Evolutionary conservation across 2,797 vertebrate species (phyloP).

Genomic region (Tapera naevia): DNA sequence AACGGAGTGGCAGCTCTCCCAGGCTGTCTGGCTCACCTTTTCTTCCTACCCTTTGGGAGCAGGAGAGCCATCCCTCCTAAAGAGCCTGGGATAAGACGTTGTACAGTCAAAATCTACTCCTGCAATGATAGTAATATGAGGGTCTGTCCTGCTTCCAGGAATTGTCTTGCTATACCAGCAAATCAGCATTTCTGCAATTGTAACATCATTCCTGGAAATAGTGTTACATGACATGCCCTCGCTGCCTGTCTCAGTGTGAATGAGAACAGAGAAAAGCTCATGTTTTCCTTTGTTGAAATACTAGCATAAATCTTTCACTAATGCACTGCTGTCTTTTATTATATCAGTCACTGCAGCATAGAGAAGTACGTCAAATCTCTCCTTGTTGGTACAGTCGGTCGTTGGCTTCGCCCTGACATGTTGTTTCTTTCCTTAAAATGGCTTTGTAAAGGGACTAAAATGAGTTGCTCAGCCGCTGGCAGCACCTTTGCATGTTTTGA

Average conservation of each 20-base stretch:
- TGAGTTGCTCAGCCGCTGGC: constrained; percentile 65
- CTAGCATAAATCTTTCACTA: constrained; percentile 81
- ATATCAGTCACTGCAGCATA: constrained; percentile 58
- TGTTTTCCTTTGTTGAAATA: constrained; percentile 73
- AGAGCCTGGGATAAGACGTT: not conserved
- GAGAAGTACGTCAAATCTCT: constrained; percentile 64
- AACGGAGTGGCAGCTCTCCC: not conserved
- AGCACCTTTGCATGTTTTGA: constrained; percentile 66
- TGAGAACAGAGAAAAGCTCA: constrained; percentile 69
- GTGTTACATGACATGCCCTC: constrained; percentile 67
- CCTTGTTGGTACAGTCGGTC: constrained; percentile 61
- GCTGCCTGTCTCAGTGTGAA: constrained; percentile 67
- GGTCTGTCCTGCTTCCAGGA: constrained; percentile 70
- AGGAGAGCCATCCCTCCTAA: not conserved
- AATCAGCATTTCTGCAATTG: constrained; percentile 72
- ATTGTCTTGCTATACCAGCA: constrained; percentile 63
- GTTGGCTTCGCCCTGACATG: constrained; percentile 69
- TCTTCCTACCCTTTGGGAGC: not conserved
- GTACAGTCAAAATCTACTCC: not conserved
- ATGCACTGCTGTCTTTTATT: constrained; percentile 73
- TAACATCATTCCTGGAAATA: constrained; percentile 77
- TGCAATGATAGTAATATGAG: not conserved
- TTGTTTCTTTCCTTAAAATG: constrained; percentile 64
- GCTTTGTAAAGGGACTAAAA: constrained; percentile 63
- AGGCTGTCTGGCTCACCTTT: constrained; percentile 48